Base-by-base conservation (phyloP, 2,113 vertebrate species). In the Aegithalos caudatus region DNA sequence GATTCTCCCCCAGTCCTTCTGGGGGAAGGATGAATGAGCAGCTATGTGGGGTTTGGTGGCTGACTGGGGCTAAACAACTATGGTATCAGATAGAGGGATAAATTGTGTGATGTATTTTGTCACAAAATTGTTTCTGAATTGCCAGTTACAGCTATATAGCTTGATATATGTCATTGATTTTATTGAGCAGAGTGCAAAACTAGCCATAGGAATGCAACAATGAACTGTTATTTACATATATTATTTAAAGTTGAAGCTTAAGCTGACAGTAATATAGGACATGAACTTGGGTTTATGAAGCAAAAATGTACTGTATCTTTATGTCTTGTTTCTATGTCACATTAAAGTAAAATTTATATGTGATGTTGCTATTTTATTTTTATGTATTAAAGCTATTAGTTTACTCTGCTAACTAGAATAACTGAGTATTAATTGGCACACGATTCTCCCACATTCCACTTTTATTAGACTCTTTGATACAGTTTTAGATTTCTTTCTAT, bases 1-100 rank as follows among this genome's bases (percentile, higher is more conserved):
- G 0, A 19, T 53, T 67, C 16, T 40, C 11, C 29, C 23, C 5
- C 0, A 0, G 3, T 67, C 33, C 29, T 1, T 0, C 61, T 60
- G 24, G 1, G 14, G 28, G 17, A 11, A n/a, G 6, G 14, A 38
- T 18, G 9, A 53, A 20, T 17, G 20, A 60, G 53, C 8, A 11
- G 24, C 33, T 51, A 6, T 11, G 5, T 23, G 17, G 17, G 27
- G 6, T 25, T 76, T 35, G 10, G 37, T 58, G 33, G 7, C 14
- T 51, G 38, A 2, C 11, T 53, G 37, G 12, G 7, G 4, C 45
- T 86, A 47, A 45, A n/a, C 14, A 23, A 16, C 25, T 10, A 6
- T 29, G 47, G n/a, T 29, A 48, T 37, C 24, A 61, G 51, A 38
- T 35, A 73, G 78, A 81, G 35, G 35, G 29, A 61, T 51, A 50